These are phyloP conservation scores for Brachionus manjavacas DNA, from an alignment of 1,140 invertebrate species.

Conservation along the genomic window DNA sequence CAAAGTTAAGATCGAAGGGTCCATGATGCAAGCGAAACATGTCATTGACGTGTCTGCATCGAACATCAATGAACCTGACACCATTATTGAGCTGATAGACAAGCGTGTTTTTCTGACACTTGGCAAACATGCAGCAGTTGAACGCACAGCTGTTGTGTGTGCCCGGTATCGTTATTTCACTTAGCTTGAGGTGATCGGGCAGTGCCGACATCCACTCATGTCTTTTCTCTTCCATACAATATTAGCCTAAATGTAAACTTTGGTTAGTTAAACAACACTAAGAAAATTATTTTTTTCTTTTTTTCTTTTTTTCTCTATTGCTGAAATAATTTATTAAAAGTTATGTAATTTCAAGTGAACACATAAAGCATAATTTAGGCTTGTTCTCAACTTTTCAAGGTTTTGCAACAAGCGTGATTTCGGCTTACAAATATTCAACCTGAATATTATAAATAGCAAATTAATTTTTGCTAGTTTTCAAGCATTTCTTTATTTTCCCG, in stretches of 20 bases:
- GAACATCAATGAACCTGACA: neutral
- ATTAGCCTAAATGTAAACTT: slow-evolving; percentile 15
- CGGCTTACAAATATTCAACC: neutral
- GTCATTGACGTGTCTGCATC: slow-evolving; percentile 21
- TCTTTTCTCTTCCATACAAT: neutral
- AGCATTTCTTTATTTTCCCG: too few relatives aligned
- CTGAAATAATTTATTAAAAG: slow-evolving; percentile 24
- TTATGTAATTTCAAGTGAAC: slow-evolving; percentile 21
- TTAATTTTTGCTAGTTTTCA: neutral
- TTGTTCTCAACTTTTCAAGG: slow-evolving; percentile 11
- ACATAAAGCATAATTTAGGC: slow-evolving; percentile 20
- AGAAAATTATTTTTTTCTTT: neutral
- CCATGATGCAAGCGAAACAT: slow-evolving; percentile 33
- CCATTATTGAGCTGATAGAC: slow-evolving; percentile 3
- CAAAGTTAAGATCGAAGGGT: neutral
- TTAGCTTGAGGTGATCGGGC: neutral
- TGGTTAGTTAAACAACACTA: neutral
- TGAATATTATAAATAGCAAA: neutral
- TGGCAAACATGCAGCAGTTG: neutral
- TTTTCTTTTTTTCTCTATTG: neutral
- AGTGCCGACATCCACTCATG: slow-evolving; percentile 9
- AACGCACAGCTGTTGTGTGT: slow-evolving; percentile 32
- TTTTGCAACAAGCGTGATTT: neutral
- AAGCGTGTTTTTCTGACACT: slow-evolving; percentile 23
- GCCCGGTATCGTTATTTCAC: neutral